A percentile compares a stretch with the other conserved stretches of the same genome.
Conservation (phyloP, 1,140 invertebrate genomes). For the Leptinotarsa defecta region DNA sequence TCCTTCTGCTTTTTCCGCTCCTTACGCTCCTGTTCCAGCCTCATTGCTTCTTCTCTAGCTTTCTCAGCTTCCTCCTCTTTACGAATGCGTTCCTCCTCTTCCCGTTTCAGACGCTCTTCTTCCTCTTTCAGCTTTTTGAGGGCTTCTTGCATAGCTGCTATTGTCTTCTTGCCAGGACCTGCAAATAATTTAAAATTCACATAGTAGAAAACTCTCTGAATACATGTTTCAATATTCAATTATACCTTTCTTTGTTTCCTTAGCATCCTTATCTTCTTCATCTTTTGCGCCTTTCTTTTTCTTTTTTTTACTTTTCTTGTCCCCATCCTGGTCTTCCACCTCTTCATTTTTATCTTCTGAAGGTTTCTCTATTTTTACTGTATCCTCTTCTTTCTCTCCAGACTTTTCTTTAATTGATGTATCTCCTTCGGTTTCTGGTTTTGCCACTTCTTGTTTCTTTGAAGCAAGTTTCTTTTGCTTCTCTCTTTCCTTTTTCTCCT, state of each 20-base stretch:
- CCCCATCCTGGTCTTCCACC: constrained; percentile 56
- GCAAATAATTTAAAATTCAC: constrained; percentile 42
- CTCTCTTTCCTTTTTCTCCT: constrained; percentile 84
- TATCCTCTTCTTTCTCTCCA: constrained; percentile 56
- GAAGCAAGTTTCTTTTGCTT: constrained; percentile 73
- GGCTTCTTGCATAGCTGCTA: constrained; percentile 88
- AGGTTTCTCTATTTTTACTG: constrained; percentile 37
- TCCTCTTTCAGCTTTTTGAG: constrained; percentile 88
- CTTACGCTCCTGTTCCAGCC: constrained; percentile 82
- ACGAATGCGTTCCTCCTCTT: constrained; percentile 81
- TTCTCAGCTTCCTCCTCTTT: constrained; percentile 76
- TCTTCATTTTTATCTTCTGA: constrained; percentile 45
- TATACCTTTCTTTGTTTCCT: constrained; percentile 57
- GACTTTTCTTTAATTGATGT: constrained; percentile 23
- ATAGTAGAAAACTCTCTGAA: constrained; percentile 13
- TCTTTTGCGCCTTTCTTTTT: constrained; percentile 56
- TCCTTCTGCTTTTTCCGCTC: constrained; percentile 87
- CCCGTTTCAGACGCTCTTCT: constrained; percentile 75
- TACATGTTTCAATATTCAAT: background rate
- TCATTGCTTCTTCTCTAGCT: constrained; percentile 72
- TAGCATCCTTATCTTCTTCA: constrained; percentile 53
- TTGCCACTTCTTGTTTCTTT: constrained; percentile 58
- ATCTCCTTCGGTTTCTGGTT: constrained; percentile 40
- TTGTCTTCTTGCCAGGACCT: constrained; percentile 77
- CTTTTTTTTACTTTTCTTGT: constrained; percentile 57